phyloP scores from a whole-genome alignment of 2,113 vertebrate species.

The Cebidichthys violaceus region DNA sequence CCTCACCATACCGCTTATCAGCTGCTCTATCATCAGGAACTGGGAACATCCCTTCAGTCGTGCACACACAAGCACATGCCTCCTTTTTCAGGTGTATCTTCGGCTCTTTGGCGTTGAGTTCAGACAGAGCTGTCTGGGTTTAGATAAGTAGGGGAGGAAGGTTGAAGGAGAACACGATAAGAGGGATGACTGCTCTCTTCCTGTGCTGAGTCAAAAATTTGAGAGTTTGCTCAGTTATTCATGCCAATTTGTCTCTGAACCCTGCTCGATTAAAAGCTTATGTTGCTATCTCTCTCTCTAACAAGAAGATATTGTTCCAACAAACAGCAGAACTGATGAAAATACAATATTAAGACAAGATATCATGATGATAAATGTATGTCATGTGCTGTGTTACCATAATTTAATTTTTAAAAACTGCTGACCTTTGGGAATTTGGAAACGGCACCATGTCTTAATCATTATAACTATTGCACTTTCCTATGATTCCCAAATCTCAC shows the following conservation, averaged over 20 bases:
- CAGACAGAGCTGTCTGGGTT: slow-evolving; percentile 68
- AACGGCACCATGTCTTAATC: neutral
- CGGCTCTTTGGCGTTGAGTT: slow-evolving; percentile 65
- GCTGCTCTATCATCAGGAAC: slow-evolving; percentile 63
- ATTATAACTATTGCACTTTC: neutral
- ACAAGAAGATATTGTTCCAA: neutral
- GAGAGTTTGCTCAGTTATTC: slow-evolving; percentile 30
- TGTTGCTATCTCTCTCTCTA: neutral
- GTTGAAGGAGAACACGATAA: slow-evolving; percentile 53
- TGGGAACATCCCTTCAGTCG: slow-evolving; percentile 52
- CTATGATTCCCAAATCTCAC: slow-evolving; percentile 20
- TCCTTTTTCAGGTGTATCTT: slow-evolving; percentile 64
- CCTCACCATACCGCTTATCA: slow-evolving; percentile 52
- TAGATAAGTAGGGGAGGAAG: slow-evolving; percentile 48
- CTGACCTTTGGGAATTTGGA: neutral
- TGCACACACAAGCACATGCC: slow-evolving; percentile 39
- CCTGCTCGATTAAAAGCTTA: neutral
- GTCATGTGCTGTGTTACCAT: neutral
- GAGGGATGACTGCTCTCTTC: slow-evolving; percentile 72
- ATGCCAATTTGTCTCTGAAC: slow-evolving; percentile 28
- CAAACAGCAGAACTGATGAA: neutral
- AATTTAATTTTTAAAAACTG: neutral
- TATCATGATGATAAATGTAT: neutral
- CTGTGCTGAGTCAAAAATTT: slow-evolving; percentile 59
- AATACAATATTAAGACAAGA: neutral